These are phyloP conservation scores for Oryctes rhinoceros DNA, from an alignment of 1,140 invertebrate species.

Conservation along the genomic window DNA sequence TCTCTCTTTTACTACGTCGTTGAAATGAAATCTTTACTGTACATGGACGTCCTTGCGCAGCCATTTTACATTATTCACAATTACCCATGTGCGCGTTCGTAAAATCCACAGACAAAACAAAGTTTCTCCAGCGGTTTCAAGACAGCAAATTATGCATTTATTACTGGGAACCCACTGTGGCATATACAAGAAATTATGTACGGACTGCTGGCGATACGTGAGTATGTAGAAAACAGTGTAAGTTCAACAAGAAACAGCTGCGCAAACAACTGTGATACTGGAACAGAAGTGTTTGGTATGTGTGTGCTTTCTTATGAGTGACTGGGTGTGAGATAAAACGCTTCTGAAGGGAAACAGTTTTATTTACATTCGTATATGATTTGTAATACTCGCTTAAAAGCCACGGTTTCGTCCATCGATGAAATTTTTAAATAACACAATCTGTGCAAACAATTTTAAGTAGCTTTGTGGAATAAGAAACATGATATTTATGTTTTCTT, in stretches of 20 bases:
- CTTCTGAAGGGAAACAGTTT: not conserved
- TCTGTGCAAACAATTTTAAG: not conserved
- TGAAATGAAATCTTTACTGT: not conserved
- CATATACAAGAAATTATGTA: not conserved
- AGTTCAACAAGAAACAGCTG: slow-evolving; percentile 17
- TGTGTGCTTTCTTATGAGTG: not conserved
- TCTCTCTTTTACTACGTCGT: not conserved
- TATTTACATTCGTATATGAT: slow-evolving; percentile 19
- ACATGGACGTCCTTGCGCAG: not conserved
- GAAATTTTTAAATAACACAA: slow-evolving; percentile 12
- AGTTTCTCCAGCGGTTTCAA: not conserved
- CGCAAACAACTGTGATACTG: slow-evolving; percentile 18
- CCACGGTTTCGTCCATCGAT: not conserved
- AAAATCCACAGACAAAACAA: slow-evolving; percentile 18
- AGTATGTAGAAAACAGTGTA: slow-evolving; percentile 31
- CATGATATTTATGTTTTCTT: no score
- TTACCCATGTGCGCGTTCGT: not conserved
- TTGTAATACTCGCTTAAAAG: not conserved
- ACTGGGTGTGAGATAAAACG: not conserved
- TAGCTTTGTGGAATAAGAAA: not conserved
- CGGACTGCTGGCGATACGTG: not conserved
- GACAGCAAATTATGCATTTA: not conserved
- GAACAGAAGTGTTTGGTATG: not conserved
- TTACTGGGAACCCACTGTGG: not conserved
- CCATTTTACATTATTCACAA: not conserved